Evolutionary conservation across 2,888 invertebrate species (phyloP), one percentile per base, ranked within the genome.

Genomic region (Drosophila cognata): DNA sequence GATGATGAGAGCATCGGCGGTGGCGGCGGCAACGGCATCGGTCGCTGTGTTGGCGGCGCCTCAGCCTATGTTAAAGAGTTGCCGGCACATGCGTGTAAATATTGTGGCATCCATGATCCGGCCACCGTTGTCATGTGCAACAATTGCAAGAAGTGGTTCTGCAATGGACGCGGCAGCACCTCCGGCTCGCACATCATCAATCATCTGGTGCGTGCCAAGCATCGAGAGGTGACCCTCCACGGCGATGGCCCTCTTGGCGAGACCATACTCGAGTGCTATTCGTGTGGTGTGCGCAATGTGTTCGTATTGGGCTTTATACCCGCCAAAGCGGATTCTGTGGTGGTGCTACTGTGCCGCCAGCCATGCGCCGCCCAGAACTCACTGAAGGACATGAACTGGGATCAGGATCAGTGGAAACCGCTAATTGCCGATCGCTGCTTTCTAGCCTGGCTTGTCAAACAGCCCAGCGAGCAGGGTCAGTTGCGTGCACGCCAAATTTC

Each of bases 231-330:
- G 0, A 99, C 99, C 0, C 94, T 99, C 55, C 99, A 99, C 92
- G 95, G 97, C 88, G 99, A 99, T 93, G 99, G 99, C 0, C 99
- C 99, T 1, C 94, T 99, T 1, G 99, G 99, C 8, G 99, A 99
- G 94, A 99, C 99, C 0, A 95, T 99, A 59, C 94, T 99, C 71
- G 99, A 99, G 93, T 99, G 99, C 93, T 99, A 99, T 94, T 98
- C 99, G 48, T 99, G 99, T 93, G 99, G 99, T 25, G 98, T 98
- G 55, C 95, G 98, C 63, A 99, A 99, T 94, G 99, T 99, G 0
- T 99, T 99, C 94, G 97, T 99, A 43, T 94, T 99, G 81, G 99
- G 99, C 57, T 99, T 99, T 92, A 99, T 99, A 91, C 99, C 99
- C 0, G 99, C 99, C 33, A 99, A 99, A 94, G 99, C 99, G 1